Evolutionary conservation across 2,113 vertebrate genomes (phyloP).

Genomic region (Gnathochromis pfefferi): DNA sequence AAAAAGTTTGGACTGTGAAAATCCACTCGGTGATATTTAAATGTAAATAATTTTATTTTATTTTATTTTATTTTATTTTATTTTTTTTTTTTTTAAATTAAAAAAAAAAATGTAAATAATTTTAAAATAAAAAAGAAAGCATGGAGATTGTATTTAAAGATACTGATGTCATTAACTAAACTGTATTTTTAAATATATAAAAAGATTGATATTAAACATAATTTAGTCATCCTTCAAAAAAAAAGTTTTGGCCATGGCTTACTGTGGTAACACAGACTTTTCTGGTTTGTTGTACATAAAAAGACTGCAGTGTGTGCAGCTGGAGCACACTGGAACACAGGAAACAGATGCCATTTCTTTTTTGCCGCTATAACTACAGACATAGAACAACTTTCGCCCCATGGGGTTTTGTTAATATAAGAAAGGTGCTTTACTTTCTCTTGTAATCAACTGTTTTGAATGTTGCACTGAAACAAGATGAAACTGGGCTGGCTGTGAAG

Average conservation of each 20-base stretch:
- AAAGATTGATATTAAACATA: neutral
- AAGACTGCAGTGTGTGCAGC: slow-evolving; percentile 48
- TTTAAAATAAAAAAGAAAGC: neutral
- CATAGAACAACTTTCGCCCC: slow-evolving; percentile 69
- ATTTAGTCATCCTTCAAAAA: neutral
- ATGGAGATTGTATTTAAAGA: neutral
- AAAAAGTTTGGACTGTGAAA: neutral
- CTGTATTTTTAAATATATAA: neutral
- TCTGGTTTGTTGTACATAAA: slow-evolving; percentile 28
- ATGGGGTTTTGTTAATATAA: slow-evolving; percentile 61
- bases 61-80: too few species aligned
- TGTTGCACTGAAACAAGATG: slow-evolving; percentile 42
- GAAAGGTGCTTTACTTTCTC: slow-evolving; percentile 59
- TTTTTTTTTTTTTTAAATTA: too few species aligned
- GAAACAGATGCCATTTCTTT: slow-evolving; percentile 78
- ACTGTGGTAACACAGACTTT: slow-evolving; percentile 6
- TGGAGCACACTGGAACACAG: slow-evolving; percentile 72
- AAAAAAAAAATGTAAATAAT: neutral
- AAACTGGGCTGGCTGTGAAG: neutral
- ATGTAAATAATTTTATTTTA: neutral
- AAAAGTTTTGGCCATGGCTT: neutral
- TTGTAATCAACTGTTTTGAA: slow-evolving; percentile 55
- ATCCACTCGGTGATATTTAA: neutral
- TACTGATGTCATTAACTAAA: neutral
- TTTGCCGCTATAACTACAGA: slow-evolving; percentile 61